A percentile compares a stretch with the other conserved stretches of the same genome.
Conservation (phyloP, 2,888 invertebrate species). For the Loripinus fragilis region DNA sequence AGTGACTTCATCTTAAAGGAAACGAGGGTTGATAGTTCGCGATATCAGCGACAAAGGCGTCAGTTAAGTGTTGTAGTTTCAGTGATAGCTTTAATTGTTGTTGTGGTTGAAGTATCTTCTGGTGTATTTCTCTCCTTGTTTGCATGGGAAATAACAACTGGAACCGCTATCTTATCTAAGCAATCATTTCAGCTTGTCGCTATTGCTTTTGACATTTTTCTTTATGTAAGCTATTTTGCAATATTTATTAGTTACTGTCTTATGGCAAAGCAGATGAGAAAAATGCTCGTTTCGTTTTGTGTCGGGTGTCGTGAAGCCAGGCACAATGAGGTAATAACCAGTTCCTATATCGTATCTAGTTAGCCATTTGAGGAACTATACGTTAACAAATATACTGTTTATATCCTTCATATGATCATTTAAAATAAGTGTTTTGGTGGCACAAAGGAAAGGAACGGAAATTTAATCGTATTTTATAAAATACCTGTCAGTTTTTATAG, state of each 20-base stretch:
- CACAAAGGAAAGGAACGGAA: too few relatives aligned
- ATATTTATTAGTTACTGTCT: constrained; percentile 3
- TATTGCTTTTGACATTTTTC: background rate
- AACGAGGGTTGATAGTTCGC: too few relatives aligned
- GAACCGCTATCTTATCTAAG: background rate
- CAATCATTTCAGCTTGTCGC: background rate
- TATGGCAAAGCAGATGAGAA: background rate
- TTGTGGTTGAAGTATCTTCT: background rate
- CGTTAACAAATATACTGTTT: too few relatives aligned
- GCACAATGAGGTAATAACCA: too few relatives aligned
- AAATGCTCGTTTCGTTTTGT: background rate
- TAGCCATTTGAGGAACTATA: too few relatives aligned
- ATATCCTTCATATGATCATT: too few relatives aligned
- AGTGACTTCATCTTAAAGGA: background rate
- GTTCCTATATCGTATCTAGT: too few relatives aligned
- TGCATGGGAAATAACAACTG: background rate
- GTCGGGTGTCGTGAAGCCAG: background rate
- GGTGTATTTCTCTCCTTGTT: background rate
- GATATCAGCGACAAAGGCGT: background rate
- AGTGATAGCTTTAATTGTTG: background rate
- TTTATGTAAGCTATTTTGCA: constrained; percentile 13
- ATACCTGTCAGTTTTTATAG: too few relatives aligned
- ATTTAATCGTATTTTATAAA: too few relatives aligned
- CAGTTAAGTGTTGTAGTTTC: background rate
- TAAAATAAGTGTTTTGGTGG: too few relatives aligned